Conservation (phyloP, 2,113 vertebrate genomes). For the Myiagra hebetior region DNA sequence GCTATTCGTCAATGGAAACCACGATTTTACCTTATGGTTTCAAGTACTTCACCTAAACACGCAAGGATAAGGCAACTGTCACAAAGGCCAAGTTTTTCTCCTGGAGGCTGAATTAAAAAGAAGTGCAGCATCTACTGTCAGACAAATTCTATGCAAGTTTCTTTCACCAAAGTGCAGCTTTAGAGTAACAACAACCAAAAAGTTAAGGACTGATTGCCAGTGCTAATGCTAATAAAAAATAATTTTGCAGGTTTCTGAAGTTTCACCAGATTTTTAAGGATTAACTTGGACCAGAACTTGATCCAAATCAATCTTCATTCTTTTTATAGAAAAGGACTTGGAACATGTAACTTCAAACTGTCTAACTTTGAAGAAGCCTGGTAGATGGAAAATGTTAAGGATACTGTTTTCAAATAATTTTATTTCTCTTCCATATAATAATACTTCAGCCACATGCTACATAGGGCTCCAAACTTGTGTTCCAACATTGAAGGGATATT, state of each 20-base stretch:
- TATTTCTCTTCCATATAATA: background rate
- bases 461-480: background rate
- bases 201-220: background rate
- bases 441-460: background rate
- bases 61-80: background rate
- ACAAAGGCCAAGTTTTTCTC: background rate
- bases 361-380: background rate
- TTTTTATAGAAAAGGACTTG: background rate
- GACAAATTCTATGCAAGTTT: background rate
- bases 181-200: background rate
- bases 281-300: background rate
- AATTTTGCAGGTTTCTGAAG: background rate
- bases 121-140: background rate
- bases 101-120: background rate
- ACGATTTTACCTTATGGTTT: background rate
- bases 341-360: background rate
- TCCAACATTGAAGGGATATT: background rate
- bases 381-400: background rate
- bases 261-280: background rate
- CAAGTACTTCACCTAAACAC: background rate
- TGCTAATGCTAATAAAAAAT: background rate
- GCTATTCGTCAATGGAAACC: background rate
- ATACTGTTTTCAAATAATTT: background rate
- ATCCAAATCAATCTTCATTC: background rate
- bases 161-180: background rate